Conservation (phyloP, 64 coral and sea anemone genomes). For the Pocillopora damicornis region DNA sequence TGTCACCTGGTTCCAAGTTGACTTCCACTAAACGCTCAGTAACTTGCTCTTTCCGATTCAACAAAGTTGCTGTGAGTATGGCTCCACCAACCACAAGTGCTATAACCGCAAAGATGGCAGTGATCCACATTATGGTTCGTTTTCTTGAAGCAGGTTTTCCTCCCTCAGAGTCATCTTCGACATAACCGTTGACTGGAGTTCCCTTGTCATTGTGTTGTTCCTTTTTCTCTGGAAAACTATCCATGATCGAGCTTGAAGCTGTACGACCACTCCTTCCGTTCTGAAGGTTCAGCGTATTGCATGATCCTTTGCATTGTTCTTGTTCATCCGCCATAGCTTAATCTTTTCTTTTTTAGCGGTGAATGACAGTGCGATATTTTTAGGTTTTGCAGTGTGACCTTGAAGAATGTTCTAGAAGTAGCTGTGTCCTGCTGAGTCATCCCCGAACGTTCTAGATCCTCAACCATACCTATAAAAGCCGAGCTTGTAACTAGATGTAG, state of each 20-base stretch:
- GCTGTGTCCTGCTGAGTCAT: too few species aligned
- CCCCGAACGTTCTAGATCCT: too few species aligned
- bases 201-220: background rate
- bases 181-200: slow-evolving; percentile 14
- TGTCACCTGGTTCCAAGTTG: slow-evolving; percentile 27
- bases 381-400: background rate
- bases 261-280: slow-evolving; percentile 3
- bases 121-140: background rate
- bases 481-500: too few species aligned
- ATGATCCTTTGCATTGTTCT: background rate
- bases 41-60: slow-evolving; percentile 1
- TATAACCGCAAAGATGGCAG: background rate
- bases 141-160: slow-evolving; percentile 5
- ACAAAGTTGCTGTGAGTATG: slow-evolving; percentile 8
- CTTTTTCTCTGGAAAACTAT: slow-evolving; percentile 1
- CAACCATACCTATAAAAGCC: too few species aligned
- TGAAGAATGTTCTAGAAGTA: too few species aligned
- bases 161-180: slow-evolving; percentile 3
- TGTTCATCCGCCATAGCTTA: background rate
- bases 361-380: background rate
- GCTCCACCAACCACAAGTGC: background rate
- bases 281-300: background rate
- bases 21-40: slow-evolving; percentile 37
- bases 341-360: background rate
- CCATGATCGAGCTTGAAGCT: slow-evolving; percentile 25